Conservation (phyloP, 2,888 invertebrate genomes). For the Agrotis puta region DNA sequence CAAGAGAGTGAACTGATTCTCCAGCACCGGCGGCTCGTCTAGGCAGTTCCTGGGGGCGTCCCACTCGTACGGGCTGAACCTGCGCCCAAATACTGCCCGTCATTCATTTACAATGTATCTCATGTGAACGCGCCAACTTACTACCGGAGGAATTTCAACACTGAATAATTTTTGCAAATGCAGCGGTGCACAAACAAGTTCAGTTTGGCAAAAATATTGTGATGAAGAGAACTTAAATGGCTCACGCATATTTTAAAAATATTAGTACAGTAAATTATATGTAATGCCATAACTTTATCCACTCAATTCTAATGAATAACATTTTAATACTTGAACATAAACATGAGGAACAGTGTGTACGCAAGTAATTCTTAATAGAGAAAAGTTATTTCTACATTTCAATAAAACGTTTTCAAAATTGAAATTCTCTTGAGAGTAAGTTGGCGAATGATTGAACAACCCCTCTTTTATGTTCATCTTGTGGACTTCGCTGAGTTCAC, state of each 20-base stretch:
- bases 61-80: conserved; percentile 98
- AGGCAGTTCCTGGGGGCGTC: conserved; percentile 96
- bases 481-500: conserved; percentile 89
- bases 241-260: background rate
- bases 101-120: conserved; percentile 70
- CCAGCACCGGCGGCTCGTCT: conserved; percentile 95
- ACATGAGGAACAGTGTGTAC: conserved; percentile 11
- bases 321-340: background rate
- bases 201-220: conserved; percentile 5
- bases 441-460: conserved; percentile 70
- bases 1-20: conserved; percentile 97
- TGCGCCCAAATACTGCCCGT: conserved; percentile 89
- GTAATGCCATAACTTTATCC: background rate
- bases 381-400: conserved; percentile 49
- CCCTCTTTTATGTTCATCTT: conserved; percentile 73
- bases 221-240: conserved; percentile 4
- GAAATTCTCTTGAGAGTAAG: conserved; percentile 67
- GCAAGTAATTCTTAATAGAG: conserved; percentile 62
- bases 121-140: conserved; percentile 53
- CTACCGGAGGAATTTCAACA: conserved; percentile 53
- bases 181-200: background rate
- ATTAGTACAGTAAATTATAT: background rate
- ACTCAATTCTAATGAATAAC: background rate
- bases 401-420: conserved; percentile 59
- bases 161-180: conserved; percentile 19